Evolutionary conservation across 1,140 invertebrate genomes (phyloP).

Genomic region (Ganaspis sp.): DNA sequence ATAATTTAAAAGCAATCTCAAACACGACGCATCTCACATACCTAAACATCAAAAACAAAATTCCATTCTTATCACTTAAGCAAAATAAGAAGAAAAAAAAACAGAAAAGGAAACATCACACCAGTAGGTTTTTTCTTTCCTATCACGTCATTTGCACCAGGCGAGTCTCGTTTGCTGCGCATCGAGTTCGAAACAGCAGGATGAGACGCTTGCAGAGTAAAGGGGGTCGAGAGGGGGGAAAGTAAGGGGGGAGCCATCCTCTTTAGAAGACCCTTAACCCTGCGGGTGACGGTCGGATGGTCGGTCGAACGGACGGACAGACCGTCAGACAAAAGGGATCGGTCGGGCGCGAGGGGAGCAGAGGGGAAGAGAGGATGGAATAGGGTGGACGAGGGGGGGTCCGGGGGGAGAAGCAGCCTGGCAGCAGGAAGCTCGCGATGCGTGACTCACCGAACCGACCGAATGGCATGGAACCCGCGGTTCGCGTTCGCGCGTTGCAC

Average conservation of each 20-base stretch:
- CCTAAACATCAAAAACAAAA: slow-evolving; percentile 38
- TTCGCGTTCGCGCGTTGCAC: slow-evolving; percentile 62
- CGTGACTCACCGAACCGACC: slow-evolving; percentile 72
- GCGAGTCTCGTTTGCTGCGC: slow-evolving; percentile 14
- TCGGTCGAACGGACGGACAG: slow-evolving; percentile 52
- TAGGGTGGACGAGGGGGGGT: slow-evolving; percentile 41
- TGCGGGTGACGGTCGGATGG: slow-evolving; percentile 70
- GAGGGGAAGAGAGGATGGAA: slow-evolving; percentile 29
- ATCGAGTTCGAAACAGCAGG: slow-evolving; percentile 17
- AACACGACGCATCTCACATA: no score
- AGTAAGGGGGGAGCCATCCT: slow-evolving; percentile 57
- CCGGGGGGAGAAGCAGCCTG: slow-evolving; percentile 42
- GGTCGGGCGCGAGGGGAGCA: slow-evolving; percentile 48
- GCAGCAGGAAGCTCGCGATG: slow-evolving; percentile 73
- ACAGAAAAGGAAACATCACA: background rate
- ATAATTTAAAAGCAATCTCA: no score
- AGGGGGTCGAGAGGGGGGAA: background rate
- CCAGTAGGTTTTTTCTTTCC: background rate
- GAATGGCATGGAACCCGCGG: slow-evolving; percentile 57
- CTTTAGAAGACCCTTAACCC: slow-evolving; percentile 72
- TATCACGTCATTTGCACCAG: slow-evolving; percentile 29
- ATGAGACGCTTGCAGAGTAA: slow-evolving; percentile 17
- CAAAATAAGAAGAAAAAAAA: slow-evolving; percentile 37
- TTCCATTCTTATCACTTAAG: background rate
- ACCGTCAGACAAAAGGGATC: slow-evolving; percentile 63